Percentiles rank a stretch among this genome's conserved stretches.
phyloP scores from a whole-genome alignment of 2,797 vertebrate genomes.

The Craterocephalus amniculus region DNA sequence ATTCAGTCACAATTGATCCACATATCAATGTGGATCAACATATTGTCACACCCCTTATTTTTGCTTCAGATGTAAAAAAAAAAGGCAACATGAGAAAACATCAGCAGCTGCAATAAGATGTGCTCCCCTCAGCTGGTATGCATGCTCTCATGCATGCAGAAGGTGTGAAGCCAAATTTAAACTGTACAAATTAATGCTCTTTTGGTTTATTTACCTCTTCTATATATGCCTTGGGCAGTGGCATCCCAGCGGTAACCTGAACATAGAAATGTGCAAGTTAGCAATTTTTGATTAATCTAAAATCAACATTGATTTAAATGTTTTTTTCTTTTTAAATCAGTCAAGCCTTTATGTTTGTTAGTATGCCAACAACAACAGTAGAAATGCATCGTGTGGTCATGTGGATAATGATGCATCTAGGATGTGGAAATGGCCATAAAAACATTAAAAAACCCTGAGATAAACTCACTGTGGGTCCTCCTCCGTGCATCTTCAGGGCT shows the following conservation, averaged over 20 bases:
- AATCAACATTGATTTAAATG: neutral
- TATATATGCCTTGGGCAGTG: constrained; percentile 91
- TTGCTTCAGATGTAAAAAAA: too few relatives aligned
- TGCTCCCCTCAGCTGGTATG: neutral
- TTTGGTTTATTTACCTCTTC: constrained; percentile 87
- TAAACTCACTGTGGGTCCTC: constrained; percentile 90
- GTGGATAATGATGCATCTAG: neutral
- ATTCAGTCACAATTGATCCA: too few relatives aligned
- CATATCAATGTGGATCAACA: too few relatives aligned
- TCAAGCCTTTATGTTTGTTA: neutral
- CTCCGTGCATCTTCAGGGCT: constrained; percentile 98
- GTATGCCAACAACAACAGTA: too few relatives aligned
- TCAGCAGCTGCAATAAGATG: neutral
- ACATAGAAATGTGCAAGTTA: constrained; percentile 21
- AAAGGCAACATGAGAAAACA: too few relatives aligned
- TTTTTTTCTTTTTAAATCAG: neutral
- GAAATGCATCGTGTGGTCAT: neutral
- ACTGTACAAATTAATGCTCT: neutral
- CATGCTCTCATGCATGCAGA: neutral
- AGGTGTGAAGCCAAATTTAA: neutral
- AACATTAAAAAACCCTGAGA: neutral
- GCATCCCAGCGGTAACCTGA: constrained; percentile 94
- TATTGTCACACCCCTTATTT: too few relatives aligned
- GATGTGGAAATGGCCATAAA: neutral
- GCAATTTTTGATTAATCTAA: neutral